These are phyloP conservation scores for Ochropacha duplaris DNA, from an alignment of 2,888 invertebrate genomes.

Conservation along the genomic window DNA sequence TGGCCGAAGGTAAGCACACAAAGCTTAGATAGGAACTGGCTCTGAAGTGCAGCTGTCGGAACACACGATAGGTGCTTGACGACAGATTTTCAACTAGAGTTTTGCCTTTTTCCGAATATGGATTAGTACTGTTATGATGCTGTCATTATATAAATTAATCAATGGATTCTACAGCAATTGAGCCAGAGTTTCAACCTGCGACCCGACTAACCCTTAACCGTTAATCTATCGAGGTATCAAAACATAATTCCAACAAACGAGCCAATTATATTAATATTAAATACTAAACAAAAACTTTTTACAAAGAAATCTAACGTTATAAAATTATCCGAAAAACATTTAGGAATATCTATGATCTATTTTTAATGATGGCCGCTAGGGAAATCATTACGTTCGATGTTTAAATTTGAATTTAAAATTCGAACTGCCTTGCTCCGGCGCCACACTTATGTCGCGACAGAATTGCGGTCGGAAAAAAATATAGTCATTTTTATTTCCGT, in stretches of 20 bases:
- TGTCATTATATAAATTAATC: no score
- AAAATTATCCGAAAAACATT: slow-evolving; percentile 50
- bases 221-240: not conserved
- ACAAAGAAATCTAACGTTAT: slow-evolving; percentile 36
- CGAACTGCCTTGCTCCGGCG: slow-evolving; percentile 62
- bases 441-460: slow-evolving; percentile 54
- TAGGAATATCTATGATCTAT: slow-evolving; percentile 64
- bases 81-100: no score
- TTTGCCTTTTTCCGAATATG: no score
- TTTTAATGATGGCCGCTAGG: slow-evolving; percentile 71
- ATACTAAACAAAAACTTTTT: not conserved
- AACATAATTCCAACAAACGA: not conserved
- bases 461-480: slow-evolving; percentile 55
- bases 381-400: slow-evolving; percentile 50
- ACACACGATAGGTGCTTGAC: no score
- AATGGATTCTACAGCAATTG: no score
- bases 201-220: not conserved
- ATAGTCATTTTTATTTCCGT: slow-evolving; percentile 51
- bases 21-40: no score
- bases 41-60: no score
- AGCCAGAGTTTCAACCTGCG: not conserved
- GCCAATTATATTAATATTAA: slow-evolving; percentile 5
- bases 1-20: no score
- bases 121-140: no score
- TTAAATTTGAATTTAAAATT: slow-evolving; percentile 61